A percentile compares a stretch with the other conserved stretches of the same genome.
These are phyloP conservation scores for Syrista parreyssii DNA, from an alignment of 2,888 invertebrate genomes.

Conservation along the genomic window DNA sequence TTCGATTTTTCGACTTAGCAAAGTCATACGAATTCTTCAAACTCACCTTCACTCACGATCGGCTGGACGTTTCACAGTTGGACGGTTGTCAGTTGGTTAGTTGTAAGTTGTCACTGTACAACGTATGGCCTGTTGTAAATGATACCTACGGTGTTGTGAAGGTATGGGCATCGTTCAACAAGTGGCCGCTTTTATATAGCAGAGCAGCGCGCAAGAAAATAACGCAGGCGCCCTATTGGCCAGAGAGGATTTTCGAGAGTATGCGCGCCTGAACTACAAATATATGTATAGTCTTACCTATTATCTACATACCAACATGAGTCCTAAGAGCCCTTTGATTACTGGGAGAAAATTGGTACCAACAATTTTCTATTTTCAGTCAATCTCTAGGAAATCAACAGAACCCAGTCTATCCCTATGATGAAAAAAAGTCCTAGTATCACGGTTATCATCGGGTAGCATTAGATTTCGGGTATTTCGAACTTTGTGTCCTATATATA, in stretches of 20 bases:
- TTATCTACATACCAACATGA: too few relatives aligned
- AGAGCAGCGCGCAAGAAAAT: conserved; percentile 30
- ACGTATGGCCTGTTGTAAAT: conserved; percentile 23
- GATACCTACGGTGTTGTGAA: conserved; percentile 53
- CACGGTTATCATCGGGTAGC: too few relatives aligned
- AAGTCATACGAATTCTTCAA: conserved; percentile 3
- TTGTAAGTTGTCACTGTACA: conserved; percentile 11
- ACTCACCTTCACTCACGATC: conserved; percentile 24
- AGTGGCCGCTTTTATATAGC: conserved; percentile 64
- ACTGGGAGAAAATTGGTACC: too few relatives aligned
- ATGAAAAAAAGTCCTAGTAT: too few relatives aligned
- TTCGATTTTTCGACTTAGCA: not conserved
- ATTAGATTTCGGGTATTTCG: too few relatives aligned
- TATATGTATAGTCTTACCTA: too few relatives aligned
- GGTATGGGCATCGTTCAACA: conserved; percentile 63
- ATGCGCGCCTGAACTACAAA: too few relatives aligned
- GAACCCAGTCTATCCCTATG: too few relatives aligned
- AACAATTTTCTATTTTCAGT: too few relatives aligned
- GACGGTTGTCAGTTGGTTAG: conserved; percentile 32
- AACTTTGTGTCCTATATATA: too few relatives aligned
- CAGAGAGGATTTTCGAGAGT: not conserved
- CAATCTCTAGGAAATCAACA: too few relatives aligned
- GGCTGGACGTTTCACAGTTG: conserved; percentile 26
- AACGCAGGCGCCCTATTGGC: conserved; percentile 49
- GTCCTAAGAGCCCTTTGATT: too few relatives aligned